Percentiles rank a stretch among this genome's conserved stretches.
phyloP scores from a whole-genome alignment of 2,888 invertebrate species.

The Mesorhabditis spiculigera region DNA sequence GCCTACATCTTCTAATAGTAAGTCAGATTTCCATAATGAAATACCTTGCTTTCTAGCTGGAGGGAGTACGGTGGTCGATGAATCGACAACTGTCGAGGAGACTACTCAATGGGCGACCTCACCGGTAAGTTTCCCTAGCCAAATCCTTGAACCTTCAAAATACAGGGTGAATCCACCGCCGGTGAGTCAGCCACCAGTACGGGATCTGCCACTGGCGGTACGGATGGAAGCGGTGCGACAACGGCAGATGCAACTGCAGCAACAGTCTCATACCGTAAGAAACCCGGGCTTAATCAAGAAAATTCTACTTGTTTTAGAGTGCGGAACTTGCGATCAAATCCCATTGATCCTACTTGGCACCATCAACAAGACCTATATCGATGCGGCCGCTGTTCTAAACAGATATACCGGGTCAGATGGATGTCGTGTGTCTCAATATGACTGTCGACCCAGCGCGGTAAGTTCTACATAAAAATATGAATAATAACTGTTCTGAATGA shows the following conservation, averaged over 20 bases:
- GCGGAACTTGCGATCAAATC: neutral
- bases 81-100: no score
- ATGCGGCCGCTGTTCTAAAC: neutral
- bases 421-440: neutral
- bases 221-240: no score
- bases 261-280: neutral
- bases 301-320: neutral
- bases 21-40: no score
- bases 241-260: neutral
- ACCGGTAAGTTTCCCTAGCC: no score
- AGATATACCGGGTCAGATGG: neutral
- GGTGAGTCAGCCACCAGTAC: no score
- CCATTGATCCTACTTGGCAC: neutral
- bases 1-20: no score
- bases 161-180: no score
- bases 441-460: neutral
- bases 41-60: no score
- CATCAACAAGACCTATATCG: neutral
- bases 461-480: neutral
- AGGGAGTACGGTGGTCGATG: no score
- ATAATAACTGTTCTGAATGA: neutral
- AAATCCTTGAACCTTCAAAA: no score
- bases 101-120: no score
- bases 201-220: no score
- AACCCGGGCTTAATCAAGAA: neutral